Evolutionary conservation across 2,113 vertebrate species (phyloP).

Genomic region (Muntiacus reevesi): DNA sequence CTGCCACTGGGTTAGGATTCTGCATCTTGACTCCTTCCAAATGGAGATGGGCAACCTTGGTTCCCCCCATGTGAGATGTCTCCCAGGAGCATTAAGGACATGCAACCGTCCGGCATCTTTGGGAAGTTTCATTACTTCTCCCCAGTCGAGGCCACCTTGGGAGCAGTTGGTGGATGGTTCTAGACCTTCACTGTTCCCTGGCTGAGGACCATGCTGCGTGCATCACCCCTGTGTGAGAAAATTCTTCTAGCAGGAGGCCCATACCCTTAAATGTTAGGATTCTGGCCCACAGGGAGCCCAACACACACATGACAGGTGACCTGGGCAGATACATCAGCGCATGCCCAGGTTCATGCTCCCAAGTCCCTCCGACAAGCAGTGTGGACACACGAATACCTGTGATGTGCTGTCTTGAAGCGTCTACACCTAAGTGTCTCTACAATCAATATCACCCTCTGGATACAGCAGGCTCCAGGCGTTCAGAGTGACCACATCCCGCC

Average conservation of each 20-base stretch:
- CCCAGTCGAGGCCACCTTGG: background rate
- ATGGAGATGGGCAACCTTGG: no score
- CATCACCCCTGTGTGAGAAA: background rate
- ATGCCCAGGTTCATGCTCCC: background rate
- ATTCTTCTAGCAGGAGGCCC: background rate
- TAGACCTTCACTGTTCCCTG: background rate
- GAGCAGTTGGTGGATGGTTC: background rate
- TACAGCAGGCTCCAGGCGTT: background rate
- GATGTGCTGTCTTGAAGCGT: background rate
- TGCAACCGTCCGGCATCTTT: accelerated
- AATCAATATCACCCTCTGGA: background rate
- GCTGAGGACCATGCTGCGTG: accelerated
- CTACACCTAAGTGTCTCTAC: background rate
- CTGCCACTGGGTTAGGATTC: background rate
- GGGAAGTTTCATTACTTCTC: background rate
- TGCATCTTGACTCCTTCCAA: background rate
- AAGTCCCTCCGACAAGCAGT: background rate
- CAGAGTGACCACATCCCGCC: background rate
- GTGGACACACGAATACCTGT: background rate
- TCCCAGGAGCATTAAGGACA: background rate
- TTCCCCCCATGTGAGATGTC: background rate
- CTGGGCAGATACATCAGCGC: background rate
- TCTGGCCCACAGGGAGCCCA: background rate
- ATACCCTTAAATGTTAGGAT: background rate
- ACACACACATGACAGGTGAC: accelerated